Percentiles rank a stretch among this genome's conserved stretches.
Conservation (phyloP, 2,888 invertebrate species). For the Tenodera sinensis region DNA sequence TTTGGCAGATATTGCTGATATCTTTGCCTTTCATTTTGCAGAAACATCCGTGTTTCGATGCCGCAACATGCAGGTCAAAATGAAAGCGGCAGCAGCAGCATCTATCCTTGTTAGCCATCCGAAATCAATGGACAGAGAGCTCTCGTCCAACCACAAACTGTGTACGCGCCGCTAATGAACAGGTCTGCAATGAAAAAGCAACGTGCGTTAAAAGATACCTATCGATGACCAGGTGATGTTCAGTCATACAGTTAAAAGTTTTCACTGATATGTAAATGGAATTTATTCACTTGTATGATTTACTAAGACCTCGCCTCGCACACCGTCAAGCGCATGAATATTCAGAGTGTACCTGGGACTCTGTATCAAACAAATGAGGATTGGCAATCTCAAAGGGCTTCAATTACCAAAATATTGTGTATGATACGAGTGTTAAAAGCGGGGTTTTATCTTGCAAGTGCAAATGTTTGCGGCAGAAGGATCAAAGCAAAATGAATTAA, state of each 20-base stretch:
- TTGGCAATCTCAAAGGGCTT: too few species aligned
- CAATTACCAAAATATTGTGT: too few species aligned
- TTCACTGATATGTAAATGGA: background rate
- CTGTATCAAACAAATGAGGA: too few species aligned
- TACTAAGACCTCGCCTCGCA: background rate
- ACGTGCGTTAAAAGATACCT: background rate
- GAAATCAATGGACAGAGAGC: background rate
- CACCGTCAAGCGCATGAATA: too few species aligned
- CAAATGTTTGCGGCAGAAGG: too few species aligned
- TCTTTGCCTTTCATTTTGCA: too few species aligned
- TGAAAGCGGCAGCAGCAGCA: background rate
- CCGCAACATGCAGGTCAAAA: background rate
- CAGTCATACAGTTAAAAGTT: background rate
- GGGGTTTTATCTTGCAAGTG: too few species aligned
- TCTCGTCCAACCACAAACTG: background rate
- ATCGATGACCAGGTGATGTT: background rate
- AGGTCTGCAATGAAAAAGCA: background rate
- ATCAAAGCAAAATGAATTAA: too few species aligned
- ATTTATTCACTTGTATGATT: background rate
- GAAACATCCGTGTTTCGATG: background rate
- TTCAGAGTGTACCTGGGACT: too few species aligned
- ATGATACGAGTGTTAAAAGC: too few species aligned
- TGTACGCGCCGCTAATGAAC: background rate
- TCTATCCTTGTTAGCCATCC: background rate
- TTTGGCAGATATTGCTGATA: too few species aligned